Percentiles rank a stretch among this genome's conserved stretches.
These are phyloP conservation scores for Chorisops tibialis DNA, from an alignment of 2,888 invertebrate species.

Conservation along the genomic window DNA sequence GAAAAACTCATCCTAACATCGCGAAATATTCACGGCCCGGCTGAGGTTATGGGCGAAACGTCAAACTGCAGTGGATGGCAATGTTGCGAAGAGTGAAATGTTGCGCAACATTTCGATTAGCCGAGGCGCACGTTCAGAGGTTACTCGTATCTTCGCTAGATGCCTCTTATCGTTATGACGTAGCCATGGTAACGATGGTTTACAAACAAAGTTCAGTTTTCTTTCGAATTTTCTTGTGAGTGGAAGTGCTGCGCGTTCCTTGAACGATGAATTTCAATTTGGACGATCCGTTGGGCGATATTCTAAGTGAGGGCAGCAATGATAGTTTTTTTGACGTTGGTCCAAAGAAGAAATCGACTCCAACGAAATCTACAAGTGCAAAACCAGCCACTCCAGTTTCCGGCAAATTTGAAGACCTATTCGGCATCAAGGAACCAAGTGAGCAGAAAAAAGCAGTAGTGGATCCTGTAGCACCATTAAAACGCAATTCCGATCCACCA, in stretches of 20 bases:
- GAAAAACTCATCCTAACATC: too few species aligned
- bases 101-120: too few species aligned
- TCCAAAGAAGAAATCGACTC: slow-evolving; percentile 25
- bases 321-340: slow-evolving; percentile 66
- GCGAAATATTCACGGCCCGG: too few species aligned
- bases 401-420: slow-evolving; percentile 47
- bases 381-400: slow-evolving; percentile 13
- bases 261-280: slow-evolving; percentile 58
- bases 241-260: background rate
- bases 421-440: slow-evolving; percentile 45
- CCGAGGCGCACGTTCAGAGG: too few species aligned
- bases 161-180: background rate
- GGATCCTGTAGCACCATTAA: background rate
- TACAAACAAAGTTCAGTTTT: slow-evolving; percentile 7
- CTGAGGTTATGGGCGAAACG: too few species aligned
- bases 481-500: slow-evolving; percentile 20
- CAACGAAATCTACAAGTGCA: slow-evolving; percentile 19
- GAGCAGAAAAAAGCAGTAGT: background rate
- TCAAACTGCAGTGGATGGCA: too few species aligned
- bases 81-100: too few species aligned
- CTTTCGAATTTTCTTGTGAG: background rate
- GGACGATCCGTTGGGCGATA: slow-evolving; percentile 64
- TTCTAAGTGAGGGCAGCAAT: slow-evolving; percentile 66
- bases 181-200: slow-evolving; percentile 11
- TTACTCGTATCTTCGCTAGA: background rate